Base-by-base conservation (phyloP, 2,888 invertebrate genomes). In the Eupithecia abbreviata region DNA sequence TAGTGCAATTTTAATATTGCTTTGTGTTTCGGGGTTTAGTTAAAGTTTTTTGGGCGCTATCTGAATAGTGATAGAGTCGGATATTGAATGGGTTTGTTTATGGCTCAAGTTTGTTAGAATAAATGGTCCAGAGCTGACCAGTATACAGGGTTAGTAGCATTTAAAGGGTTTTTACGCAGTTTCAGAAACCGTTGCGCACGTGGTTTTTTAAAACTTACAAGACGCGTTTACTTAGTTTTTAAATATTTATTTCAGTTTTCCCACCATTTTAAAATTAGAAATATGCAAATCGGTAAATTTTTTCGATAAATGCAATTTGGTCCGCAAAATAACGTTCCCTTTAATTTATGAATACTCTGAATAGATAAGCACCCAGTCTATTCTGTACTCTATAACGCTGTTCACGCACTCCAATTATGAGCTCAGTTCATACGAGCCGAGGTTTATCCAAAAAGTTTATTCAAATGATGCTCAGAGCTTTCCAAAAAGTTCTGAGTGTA, bases 1-100 rank as follows among this genome's bases (percentile, higher is more conserved):
- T 73, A 45, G 71, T 67, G 51, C 71, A 76, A 76, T 73, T 76
- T 76, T 70, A 73, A 73, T 67, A 71, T 73, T 55, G 47, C 73
- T 73, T 73, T 76, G 42, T 42, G 70, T 71, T 66, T 73, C 55
- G 2, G 66, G 73, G 73, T 69, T 70, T 72, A 73, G 73, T 73
- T 70, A 73, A 70, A 71, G 73, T 73, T 71, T 70, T 73, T 51
- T 67, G 76, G 12, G 73, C 73, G 41, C 73, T 73, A 66, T 67
- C 45, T 66, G 71, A 73, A 73, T 76, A 67, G 47, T 18, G 45
- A 65, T 62, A 47, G 73, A 45, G 71, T 58, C 47, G 51, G 55
- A 51, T 70, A 73, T 76, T 70, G 72, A 72, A 76, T 73, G 51
- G 70, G 45, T 70, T 76, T 73, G 70, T 58, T 67, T 58, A 71